A percentile compares a stretch with the other conserved stretches of the same genome.
Conservation (phyloP, 1,140 invertebrate species). For the Drosophila pandora region DNA sequence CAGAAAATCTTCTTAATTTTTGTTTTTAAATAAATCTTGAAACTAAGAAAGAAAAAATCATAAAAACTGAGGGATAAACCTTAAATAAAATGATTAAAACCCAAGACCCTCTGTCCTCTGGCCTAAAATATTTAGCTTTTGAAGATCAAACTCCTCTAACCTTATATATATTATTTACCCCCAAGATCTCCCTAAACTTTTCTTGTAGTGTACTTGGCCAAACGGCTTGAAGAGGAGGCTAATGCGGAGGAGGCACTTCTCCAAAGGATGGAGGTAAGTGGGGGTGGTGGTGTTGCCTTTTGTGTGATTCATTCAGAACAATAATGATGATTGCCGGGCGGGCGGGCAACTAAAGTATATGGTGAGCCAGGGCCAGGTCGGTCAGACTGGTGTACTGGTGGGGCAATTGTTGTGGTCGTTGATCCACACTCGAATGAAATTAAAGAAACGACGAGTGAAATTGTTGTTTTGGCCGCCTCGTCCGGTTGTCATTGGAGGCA, state of each 20-base stretch:
- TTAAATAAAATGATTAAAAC: too few species aligned
- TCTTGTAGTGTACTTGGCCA: neutral
- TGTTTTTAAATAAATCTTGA: too few species aligned
- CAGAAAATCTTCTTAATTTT: too few species aligned
- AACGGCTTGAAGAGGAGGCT: neutral
- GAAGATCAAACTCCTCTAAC: too few species aligned
- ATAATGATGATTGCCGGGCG: constrained; percentile 54
- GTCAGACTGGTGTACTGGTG: constrained; percentile 7
- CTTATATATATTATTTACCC: too few species aligned
- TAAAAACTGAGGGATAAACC: too few species aligned
- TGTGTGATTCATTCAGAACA: constrained; percentile 76
- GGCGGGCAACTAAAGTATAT: constrained; percentile 10
- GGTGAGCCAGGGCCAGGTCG: constrained; percentile 1
- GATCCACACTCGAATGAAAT: constrained; percentile 74
- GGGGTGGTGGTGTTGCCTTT: constrained; percentile 45
- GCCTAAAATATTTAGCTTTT: too few species aligned
- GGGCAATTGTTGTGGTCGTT: constrained; percentile 57
- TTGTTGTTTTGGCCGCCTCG: constrained; percentile 57
- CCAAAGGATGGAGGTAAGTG: neutral
- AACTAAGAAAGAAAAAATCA: too few species aligned
- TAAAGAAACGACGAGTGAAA: constrained; percentile 55
- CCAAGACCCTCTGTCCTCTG: too few species aligned
- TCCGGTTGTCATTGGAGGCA: constrained; percentile 65
- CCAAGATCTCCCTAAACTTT: neutral
- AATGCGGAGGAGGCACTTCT: neutral